Evolutionary conservation across 2,888 invertebrate genomes (phyloP), one percentile per base, ranked within the genome.

Genomic region (Tinea pellionella): DNA sequence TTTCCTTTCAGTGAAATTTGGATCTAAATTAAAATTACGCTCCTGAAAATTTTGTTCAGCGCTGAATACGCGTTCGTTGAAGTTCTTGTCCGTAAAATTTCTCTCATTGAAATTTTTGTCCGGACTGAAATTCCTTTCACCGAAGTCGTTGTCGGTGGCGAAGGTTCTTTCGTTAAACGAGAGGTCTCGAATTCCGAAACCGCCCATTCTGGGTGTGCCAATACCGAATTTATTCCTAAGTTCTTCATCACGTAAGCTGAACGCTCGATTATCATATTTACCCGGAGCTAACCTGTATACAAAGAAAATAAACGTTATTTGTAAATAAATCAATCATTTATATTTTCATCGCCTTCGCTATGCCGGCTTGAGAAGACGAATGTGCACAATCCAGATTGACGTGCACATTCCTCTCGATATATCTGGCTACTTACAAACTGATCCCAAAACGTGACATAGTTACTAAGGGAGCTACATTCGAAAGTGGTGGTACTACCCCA

Each of bases 101-200:
- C 73, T 67, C 8, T 84, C 83, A 61, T 71, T 69, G 66, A 82
- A 83, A 62, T 72, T 80, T 55, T 78, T 79, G 61, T 82, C 82
- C 62, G 72, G 66, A 6, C 18, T 15, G 67, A 82, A 84, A 58
- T 71, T 76, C 62, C 84, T 68, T 61, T 86, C 86, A 69, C 78
- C 78, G 69, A 87, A 87, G 62, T 84, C 81, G 60, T 78, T 80
- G 59, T 85, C 84, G 61, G 78, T 75, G 37, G 32, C 16, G 68
- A 83, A 84, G 65, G 74, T 81, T 63, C 84, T 66, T 13, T 84
- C 85, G 68, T 78, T 82, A 70, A 85, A 86, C 3, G 82, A 77
- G 2, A 82, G 73, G 69, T 87, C 87, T 32, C 87, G 71, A 62
- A 88, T 87, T 29, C 88, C 88, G 68, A 88, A 88, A 62, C 88